A percentile compares a stretch with the other conserved stretches of the same genome.
These are phyloP conservation scores for Lasioglossum vierecki DNA, from an alignment of 2,888 invertebrate genomes.

Conservation along the genomic window DNA sequence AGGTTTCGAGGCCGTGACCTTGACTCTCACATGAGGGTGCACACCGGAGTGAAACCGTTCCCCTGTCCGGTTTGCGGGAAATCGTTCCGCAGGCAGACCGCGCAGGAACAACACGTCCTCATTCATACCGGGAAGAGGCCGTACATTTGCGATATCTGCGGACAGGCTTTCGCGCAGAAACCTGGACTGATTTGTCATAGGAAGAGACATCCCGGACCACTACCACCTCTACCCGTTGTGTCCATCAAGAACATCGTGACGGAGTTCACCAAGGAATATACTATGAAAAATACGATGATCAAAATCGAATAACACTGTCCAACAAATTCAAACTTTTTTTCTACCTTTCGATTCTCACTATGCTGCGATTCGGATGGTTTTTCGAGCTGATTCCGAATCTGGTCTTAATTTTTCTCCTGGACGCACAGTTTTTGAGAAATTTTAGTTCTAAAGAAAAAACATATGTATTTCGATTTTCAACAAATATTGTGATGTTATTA, in stretches of 20 bases:
- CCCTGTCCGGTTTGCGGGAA: slow-evolving; percentile 75
- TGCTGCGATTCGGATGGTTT: no score
- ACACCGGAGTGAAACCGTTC: slow-evolving; percentile 77
- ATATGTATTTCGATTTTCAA: no score
- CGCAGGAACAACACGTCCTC: slow-evolving; percentile 75
- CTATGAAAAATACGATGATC: slow-evolving; percentile 63
- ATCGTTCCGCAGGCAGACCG: slow-evolving; percentile 70
- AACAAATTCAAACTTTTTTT: no score
- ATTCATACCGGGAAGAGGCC: slow-evolving; percentile 76
- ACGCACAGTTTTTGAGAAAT: no score
- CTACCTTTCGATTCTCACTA: no score
- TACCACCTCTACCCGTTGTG: slow-evolving; percentile 74
- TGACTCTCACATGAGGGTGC: slow-evolving; percentile 76
- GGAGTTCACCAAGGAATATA: slow-evolving; percentile 73
- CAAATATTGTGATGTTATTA: no score
- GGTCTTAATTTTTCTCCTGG: no score
- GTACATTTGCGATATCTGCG: slow-evolving; percentile 76
- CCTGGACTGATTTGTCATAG: slow-evolving; percentile 76
- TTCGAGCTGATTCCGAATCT: no score
- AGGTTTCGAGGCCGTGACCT: slow-evolving; percentile 73
- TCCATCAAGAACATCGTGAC: slow-evolving; percentile 74
- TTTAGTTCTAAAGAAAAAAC: no score
- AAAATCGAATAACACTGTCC: slow-evolving; percentile 51
- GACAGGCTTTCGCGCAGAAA: slow-evolving; percentile 75
- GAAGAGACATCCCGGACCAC: slow-evolving; percentile 73